Conservation (phyloP, 2,797 vertebrate genomes). For the Rachycentron canadum region DNA sequence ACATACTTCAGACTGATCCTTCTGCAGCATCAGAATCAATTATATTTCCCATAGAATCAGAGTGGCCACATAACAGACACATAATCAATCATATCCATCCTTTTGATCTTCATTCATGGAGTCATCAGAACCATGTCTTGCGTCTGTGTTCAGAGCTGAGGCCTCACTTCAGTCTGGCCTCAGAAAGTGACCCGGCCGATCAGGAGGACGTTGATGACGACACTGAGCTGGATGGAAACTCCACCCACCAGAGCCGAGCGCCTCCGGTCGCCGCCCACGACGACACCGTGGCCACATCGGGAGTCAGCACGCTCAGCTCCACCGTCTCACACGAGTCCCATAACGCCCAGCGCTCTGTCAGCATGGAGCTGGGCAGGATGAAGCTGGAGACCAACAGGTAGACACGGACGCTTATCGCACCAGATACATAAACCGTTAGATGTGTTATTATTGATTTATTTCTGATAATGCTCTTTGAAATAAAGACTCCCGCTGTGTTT, state of each 20-base stretch:
- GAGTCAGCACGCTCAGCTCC: constrained; percentile 98
- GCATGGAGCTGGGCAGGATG: constrained; percentile 93
- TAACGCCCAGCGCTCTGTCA: constrained; percentile 89
- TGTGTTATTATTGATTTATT: background rate
- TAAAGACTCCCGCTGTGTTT: constrained; percentile 6
- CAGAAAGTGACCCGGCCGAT: constrained; percentile 95
- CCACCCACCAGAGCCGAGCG: constrained; percentile 82
- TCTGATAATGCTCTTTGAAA: background rate
- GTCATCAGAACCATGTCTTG: background rate
- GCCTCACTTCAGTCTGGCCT: constrained; percentile 96
- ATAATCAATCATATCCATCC: too few species aligned
- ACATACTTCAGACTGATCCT: background rate
- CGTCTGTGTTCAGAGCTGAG: constrained; percentile 88
- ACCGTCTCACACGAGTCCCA: constrained; percentile 94
- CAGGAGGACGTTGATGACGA: constrained; percentile 92
- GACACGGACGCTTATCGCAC: background rate
- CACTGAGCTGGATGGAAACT: constrained; percentile 80
- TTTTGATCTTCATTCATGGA: background rate
- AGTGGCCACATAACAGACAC: background rate
- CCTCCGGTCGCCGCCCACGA: constrained; percentile 86
- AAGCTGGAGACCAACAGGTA: constrained; percentile 96
- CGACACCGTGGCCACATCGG: constrained; percentile 94
- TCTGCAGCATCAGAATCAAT: background rate
- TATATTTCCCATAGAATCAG: background rate
- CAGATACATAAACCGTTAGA: background rate